Evolutionary conservation across 1,140 invertebrate genomes (phyloP), one percentile per base, ranked within the genome.

Genomic region (Macrocentrus cingulum): DNA sequence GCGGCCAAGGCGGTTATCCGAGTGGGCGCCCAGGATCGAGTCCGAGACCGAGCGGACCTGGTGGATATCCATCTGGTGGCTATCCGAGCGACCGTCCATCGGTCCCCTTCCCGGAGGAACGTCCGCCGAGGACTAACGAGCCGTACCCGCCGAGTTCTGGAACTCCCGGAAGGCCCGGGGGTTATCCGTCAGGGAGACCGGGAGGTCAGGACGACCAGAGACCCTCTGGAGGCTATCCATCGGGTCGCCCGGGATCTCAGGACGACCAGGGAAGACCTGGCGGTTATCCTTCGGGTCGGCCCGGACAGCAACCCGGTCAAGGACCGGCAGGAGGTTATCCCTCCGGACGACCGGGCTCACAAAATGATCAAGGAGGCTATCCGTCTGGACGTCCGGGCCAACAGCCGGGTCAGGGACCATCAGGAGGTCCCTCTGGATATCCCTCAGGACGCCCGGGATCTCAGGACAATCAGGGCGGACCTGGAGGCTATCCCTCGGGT

Each of bases 381-480:
- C 66, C 71, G 9, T 58, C 64, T n/a, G 53, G 60, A 37, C 61
- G 66, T 22, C 69, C 67, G 63, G 61, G 63, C 51, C 2, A 41
- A 56, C 60, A 61, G 64, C 59, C 63, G 56, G 46, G 62, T 62
- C 61, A 62, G 16, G 42, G 64, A 54, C n/a, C n/a, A n/a, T n/a
- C n/a, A n/a, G n/a, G n/a, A n/a, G n/a, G n/a, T n/a, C n/a, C n/a
- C n/a, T n/a, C n/a, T n/a, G 62, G 55, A 19, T 62, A 67, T 34
- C 63, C 67, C 7, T 62, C 58, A 36, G 56, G 46, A 37, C 61
- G 63, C 20, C 64, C 58, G 9, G 57, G 56, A 5, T 54, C 54
- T 46, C n/a, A n/a, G n/a, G n/a, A n/a, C n/a, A n/a, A n/a, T n/a
- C 67, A 60, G 49, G 56, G 58, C 11, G 53, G 56, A 22, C 63